A percentile compares a stretch with the other conserved stretches of the same genome.
phyloP scores from a whole-genome alignment of 1,140 invertebrate species.

The Drosophila ogumai region DNA sequence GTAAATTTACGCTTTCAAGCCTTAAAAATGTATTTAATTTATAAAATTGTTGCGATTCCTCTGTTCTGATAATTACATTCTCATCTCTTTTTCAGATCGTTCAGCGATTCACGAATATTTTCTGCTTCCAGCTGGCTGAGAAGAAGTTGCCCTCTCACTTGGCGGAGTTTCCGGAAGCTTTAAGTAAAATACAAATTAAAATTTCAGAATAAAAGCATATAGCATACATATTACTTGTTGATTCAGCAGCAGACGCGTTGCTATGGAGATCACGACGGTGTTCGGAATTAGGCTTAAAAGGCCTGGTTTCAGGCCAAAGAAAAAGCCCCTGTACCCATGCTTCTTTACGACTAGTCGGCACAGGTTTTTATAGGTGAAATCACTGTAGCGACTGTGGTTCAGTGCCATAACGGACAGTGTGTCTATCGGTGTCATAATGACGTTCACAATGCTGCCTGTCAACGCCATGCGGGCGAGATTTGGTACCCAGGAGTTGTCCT shows the following conservation, averaged over 20 bases:
- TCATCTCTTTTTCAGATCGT: slow-evolving; percentile 28
- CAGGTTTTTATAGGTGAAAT: not conserved
- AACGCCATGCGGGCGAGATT: not conserved
- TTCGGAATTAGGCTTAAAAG: slow-evolving; percentile 10
- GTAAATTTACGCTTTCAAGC: slow-evolving; percentile 15
- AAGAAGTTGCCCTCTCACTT: slow-evolving; percentile 14
- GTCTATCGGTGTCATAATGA: slow-evolving; percentile 37
- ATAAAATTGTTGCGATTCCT: not conserved
- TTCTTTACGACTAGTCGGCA: not conserved
- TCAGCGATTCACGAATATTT: slow-evolving; percentile 44
- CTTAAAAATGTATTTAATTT: not conserved
- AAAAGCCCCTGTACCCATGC: slow-evolving; percentile 36
- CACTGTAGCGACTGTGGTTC: not conserved
- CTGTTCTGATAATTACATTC: not conserved
- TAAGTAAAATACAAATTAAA: slow-evolving; percentile 21
- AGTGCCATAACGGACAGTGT: slow-evolving; percentile 10
- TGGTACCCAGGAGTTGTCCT: not conserved
- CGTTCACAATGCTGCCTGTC: slow-evolving; percentile 9
- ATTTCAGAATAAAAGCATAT: slow-evolving; percentile 33
- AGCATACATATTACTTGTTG: not conserved
- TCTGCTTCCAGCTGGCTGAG: slow-evolving; percentile 42
- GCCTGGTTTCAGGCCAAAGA: slow-evolving; percentile 22
- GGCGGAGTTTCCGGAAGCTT: slow-evolving; percentile 19
- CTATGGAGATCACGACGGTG: slow-evolving; percentile 1
- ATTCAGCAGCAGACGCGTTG: not conserved